Evolutionary conservation across 2,888 invertebrate species (phyloP), one percentile per base, ranked within the genome.

Genomic region (Hecatera dysodea): DNA sequence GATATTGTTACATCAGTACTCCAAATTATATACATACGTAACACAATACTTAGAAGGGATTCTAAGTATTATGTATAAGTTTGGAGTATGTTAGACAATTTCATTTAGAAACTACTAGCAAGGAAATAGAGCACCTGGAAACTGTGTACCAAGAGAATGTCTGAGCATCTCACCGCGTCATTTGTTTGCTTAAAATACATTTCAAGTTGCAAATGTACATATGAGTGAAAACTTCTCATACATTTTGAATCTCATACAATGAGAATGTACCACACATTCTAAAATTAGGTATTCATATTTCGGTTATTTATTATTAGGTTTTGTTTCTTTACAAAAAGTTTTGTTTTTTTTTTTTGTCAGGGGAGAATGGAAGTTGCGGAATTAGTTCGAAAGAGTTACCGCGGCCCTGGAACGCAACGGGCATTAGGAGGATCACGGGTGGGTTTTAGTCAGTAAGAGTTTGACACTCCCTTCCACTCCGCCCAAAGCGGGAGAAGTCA

Each of bases 61-160:
- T 15, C 5, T 19, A 42, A 53, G 29, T 12, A 62, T 46, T 64
- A 17, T 8, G 36, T 55, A 27, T 22, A 67, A 75, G 17, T 75
- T 73, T 19, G 39, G 53, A 66, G 67, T 50, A 22, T 56, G 42
- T 36, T 55, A 19, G 46, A 66, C 44, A 73, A 75, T 67, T 44
- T 67, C 3, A 75, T 73, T 72, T 61, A 7, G 12, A 75, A 73
- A 75, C 68, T 67, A n/a, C n/a, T 50, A 2, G 1, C 22, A 36
- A 12, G 19, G 29, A 22, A 17, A n/a, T n/a, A 46, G 1, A 27
- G 22, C 46, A 75, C 12, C 27, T 64, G 52, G 44, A 53, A 46
- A 53, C 39, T 59, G 6, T 17, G 57, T 36, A 12, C 22, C 17
- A 15, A 50, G 33, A 36, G 19, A 27, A 44, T 12, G 22, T 33